Conservation (phyloP, 2,888 invertebrate genomes). For the Stenolophus ochropezus region DNA sequence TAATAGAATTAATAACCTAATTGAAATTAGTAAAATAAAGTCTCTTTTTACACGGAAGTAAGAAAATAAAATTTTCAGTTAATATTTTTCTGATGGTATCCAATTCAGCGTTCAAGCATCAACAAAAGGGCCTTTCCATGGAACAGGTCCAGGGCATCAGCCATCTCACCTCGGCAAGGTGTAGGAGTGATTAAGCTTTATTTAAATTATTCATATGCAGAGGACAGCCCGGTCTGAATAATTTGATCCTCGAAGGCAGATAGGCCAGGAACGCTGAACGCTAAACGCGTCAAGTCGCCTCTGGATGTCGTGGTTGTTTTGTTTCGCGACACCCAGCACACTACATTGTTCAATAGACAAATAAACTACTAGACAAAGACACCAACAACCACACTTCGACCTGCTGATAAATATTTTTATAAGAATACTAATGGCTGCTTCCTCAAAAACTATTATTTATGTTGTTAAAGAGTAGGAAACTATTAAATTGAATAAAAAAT, state of each 20-base stretch:
- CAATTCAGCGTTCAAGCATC: no score
- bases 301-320: slow-evolving; percentile 14
- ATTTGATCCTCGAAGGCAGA: slow-evolving; percentile 29
- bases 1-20: no score
- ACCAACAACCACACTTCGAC: neutral
- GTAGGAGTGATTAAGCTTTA: slow-evolving; percentile 68
- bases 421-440: no score
- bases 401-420: slow-evolving; percentile 16
- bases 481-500: no score
- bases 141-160: neutral
- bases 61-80: no score
- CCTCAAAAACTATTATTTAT: no score
- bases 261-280: slow-evolving; percentile 17
- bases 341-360: slow-evolving; percentile 39
- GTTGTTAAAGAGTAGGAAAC: no score
- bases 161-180: slow-evolving; percentile 62
- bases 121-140: no score
- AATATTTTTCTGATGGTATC: no score
- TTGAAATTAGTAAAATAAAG: no score
- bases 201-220: slow-evolving; percentile 65
- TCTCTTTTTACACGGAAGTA: no score
- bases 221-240: slow-evolving; percentile 42
- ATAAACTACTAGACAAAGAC: slow-evolving; percentile 20
- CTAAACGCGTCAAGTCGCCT: slow-evolving; percentile 28
- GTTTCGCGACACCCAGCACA: slow-evolving; percentile 18